Evolutionary conservation across 2,797 vertebrate genomes (phyloP).

Genomic region (Furcifer pardalis): DNA sequence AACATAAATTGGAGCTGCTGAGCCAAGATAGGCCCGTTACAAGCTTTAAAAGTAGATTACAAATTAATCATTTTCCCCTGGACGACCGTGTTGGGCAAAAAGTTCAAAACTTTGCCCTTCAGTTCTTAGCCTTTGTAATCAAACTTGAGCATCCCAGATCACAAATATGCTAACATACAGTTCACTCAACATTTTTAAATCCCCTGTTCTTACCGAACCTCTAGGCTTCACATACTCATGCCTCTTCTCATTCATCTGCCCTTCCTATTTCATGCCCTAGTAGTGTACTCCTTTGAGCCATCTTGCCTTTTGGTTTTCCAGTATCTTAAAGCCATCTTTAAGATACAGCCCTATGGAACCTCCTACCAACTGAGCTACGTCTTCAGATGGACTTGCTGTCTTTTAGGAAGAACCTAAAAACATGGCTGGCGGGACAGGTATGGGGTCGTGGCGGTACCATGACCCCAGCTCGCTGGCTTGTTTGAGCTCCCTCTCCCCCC

Average conservation of each 20-base stretch:
- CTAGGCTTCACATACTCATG: neutral
- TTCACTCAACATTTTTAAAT: neutral
- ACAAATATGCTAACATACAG: neutral
- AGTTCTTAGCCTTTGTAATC: neutral
- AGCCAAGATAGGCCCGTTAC: no score
- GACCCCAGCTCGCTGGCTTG: no score
- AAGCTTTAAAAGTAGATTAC: neutral
- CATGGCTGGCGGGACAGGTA: no score
- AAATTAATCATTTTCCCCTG: neutral
- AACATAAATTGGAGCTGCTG: neutral
- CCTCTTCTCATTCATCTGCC: neutral
- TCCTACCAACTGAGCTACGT: no score
- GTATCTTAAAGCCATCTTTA: neutral
- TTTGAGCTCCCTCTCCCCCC: no score
- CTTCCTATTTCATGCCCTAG: neutral
- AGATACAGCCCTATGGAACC: no score
- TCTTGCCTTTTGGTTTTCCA: neutral
- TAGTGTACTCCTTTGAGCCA: neutral
- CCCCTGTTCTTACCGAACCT: neutral
- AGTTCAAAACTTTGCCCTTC: neutral
- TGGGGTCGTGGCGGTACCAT: no score
- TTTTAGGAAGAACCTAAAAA: no score
- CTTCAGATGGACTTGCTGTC: no score
- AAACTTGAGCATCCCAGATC: neutral
- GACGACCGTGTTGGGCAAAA: neutral